phyloP scores from a whole-genome alignment of 2,797 vertebrate species.

The Otolemur crassicaudatus region DNA sequence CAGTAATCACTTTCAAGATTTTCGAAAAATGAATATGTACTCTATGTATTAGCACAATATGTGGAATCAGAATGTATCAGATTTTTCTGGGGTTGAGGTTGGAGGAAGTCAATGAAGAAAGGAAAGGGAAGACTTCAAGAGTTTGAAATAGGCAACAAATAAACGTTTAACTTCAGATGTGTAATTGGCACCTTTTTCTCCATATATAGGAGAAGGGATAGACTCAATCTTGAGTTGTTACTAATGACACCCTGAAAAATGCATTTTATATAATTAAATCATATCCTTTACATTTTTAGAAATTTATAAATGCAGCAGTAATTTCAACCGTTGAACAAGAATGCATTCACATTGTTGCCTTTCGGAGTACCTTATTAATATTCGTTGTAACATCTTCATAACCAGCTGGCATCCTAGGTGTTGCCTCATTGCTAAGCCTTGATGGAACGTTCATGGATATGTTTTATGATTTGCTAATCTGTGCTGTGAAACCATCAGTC shows the following conservation, averaged over 20 bases:
- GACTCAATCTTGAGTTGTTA: background rate
- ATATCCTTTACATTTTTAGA: background rate
- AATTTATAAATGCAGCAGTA: background rate
- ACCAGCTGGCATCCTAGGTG: constrained; percentile 65
- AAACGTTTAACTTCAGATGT: background rate
- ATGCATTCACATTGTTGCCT: constrained; percentile 45
- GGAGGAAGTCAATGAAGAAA: constrained; percentile 38
- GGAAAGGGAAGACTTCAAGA: background rate
- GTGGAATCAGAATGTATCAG: background rate
- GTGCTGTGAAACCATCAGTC: constrained; percentile 80
- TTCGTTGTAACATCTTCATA: constrained; percentile 15
- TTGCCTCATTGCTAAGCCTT: constrained; percentile 77
- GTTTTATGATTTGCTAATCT: constrained; percentile 82
- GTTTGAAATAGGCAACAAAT: background rate
- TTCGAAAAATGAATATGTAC: background rate
- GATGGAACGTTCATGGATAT: constrained; percentile 67
- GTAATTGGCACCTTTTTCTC: background rate
- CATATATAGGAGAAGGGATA: background rate
- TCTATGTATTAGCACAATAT: background rate
- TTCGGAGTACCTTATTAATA: constrained; percentile 56
- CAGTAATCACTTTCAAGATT: background rate
- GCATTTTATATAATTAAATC: background rate
- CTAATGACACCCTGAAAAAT: background rate
- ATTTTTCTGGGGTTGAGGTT: constrained; percentile 6
- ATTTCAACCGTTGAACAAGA: background rate